Evolutionary conservation across 1,140 invertebrate species (phyloP).

Genomic region (Dinothrombium tinctorium): DNA sequence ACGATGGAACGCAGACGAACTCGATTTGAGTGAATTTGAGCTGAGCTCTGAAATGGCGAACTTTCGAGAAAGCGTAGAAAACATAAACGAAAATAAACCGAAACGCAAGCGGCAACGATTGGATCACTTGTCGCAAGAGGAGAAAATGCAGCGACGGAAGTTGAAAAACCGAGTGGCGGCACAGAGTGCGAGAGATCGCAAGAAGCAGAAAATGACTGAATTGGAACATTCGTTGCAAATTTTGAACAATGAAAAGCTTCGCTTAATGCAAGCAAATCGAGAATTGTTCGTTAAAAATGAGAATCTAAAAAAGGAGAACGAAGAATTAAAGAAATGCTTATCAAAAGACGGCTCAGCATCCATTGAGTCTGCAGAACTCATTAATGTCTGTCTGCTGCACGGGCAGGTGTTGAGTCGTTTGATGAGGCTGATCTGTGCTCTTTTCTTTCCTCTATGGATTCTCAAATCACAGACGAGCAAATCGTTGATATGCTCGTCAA

Average conservation of each 20-base stretch:
- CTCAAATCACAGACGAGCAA: not conserved
- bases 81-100: too few species aligned
- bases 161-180: constrained; percentile 89
- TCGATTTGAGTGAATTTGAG: too few species aligned
- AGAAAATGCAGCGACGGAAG: constrained; percentile 29
- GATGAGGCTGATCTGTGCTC: constrained; percentile 12
- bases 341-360: not conserved
- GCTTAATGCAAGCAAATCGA: not conserved
- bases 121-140: constrained; percentile 15
- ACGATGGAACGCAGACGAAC: too few species aligned
- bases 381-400: constrained; percentile 19
- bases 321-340: not conserved
- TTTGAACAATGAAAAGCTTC: not conserved
- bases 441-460: constrained; percentile 12
- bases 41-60: too few species aligned
- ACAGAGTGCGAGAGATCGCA: constrained; percentile 89
- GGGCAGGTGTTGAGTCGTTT: constrained; percentile 12
- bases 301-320: not conserved
- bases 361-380: constrained; percentile 18
- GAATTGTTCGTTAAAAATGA: not conserved
- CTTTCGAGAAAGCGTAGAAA: too few species aligned
- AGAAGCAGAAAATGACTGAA: constrained; percentile 71
- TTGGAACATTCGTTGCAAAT: constrained; percentile 32
- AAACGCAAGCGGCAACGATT: constrained; percentile 11
- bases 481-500: not conserved